These are phyloP conservation scores for Datnioides undecimradiatus DNA, from an alignment of 2,113 vertebrate species.

Conservation along the genomic window DNA sequence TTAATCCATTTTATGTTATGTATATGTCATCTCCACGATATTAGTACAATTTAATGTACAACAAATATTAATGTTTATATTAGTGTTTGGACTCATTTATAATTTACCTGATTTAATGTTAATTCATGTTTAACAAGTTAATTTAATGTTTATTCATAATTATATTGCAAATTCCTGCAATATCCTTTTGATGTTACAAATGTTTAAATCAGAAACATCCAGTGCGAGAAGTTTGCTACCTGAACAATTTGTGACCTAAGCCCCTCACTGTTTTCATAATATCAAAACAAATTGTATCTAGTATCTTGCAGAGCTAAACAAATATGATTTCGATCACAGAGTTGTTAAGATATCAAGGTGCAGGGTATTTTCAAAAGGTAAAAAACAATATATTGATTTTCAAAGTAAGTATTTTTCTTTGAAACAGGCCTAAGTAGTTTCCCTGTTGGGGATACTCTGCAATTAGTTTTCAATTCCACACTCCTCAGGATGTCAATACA, in stretches of 20 bases:
- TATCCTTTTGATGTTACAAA: not conserved
- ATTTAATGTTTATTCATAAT: not conserved
- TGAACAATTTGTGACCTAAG: not conserved
- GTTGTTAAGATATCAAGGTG: not conserved
- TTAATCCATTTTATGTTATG: not conserved
- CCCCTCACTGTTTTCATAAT: not conserved
- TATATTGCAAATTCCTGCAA: not conserved
- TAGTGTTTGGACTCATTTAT: too few species aligned
- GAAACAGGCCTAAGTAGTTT: conserved; percentile 20
- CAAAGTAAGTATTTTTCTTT: not conserved
- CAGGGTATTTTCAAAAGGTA: not conserved
- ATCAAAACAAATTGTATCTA: not conserved
- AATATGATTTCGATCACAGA: not conserved
- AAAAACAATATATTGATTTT: conserved; percentile 14
- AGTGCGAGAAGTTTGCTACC: not conserved
- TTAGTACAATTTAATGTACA: too few species aligned
- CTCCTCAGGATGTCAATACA: conserved; percentile 42
- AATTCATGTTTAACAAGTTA: too few species aligned
- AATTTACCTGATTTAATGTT: too few species aligned
- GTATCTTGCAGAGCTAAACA: not conserved
- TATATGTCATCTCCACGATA: too few species aligned
- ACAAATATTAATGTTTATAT: too few species aligned
- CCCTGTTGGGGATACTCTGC: conserved; percentile 17
- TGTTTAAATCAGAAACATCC: not conserved
- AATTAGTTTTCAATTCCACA: conserved; percentile 51